Base-by-base conservation (phyloP, 2,888 invertebrate genomes). In the Chymomyza amoena region DNA sequence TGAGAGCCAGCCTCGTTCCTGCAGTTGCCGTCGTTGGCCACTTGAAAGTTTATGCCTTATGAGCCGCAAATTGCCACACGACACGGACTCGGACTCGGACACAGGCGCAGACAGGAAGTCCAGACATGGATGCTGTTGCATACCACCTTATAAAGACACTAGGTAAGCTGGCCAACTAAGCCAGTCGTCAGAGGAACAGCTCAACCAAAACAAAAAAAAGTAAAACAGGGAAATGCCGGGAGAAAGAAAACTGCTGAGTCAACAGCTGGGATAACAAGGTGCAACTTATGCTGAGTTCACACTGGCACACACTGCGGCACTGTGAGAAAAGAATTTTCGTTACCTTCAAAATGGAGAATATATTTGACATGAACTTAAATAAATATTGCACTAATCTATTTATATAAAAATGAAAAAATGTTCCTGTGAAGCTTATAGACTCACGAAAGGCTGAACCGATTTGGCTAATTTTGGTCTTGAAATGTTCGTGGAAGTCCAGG, bases 31-130 rank as follows among this genome's bases (percentile, higher is more conserved):
- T 36, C 32, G 73, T 80, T 84, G 77, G 84, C 88, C 88, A 84
- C 84, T 84, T 86, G 84, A 84, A 84, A 84, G 78, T 84, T 88
- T 84, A 84, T 84, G 84, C 84, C 88, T 88, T 84, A 86, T 84
- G 87, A 88, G 84, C 84, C 88, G 81, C 84, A 88, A 84, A 84
- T 84, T 84, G 74, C 80, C 87, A 76, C 78, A 80, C 80, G 84
- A 79, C 81, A 84, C 75, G 80, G 75, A 75, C 80, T 80, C n/a
- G n/a, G n/a, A n/a, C n/a, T n/a, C 67, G 74, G 67, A 71, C 71
- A 70, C 64, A 60, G 28, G 20, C 39, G 13, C 54, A 54, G 54
- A 16, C 54, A 54, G 54, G 54, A 20, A n/a, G n/a, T 54, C 16
- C 18, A 20, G 16, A 18, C 52, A 54, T 54, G 16, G 16, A 18